Percentiles rank a stretch among this genome's conserved stretches.
Conservation (phyloP, 1,140 invertebrate species). For the Brachionus rotundiformis region DNA sequence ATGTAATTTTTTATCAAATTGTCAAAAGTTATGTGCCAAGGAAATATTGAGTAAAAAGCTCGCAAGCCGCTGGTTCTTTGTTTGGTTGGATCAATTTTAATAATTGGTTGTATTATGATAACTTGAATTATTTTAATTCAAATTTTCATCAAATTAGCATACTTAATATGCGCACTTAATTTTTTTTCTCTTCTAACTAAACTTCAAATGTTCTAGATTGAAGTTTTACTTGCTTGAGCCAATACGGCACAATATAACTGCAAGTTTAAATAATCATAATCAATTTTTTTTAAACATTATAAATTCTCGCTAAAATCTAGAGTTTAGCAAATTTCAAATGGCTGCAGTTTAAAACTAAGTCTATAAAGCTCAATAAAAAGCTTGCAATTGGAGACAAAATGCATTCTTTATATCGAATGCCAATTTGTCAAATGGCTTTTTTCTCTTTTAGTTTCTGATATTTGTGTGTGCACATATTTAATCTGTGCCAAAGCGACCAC, state of each 20-base stretch:
- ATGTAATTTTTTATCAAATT: too few relatives aligned
- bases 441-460: too few relatives aligned
- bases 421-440: neutral
- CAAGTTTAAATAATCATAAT: constrained; percentile 43
- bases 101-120: neutral
- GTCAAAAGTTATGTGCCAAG: too few relatives aligned
- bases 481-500: neutral
- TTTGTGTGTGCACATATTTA: constrained; percentile 27
- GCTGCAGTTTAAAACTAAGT: neutral
- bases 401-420: too few relatives aligned
- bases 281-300: constrained; percentile 23
- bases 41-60: neutral
- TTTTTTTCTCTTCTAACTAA: neutral
- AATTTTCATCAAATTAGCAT: constrained; percentile 43
- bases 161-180: neutral
- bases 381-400: neutral
- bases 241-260: neutral
- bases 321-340: constrained; percentile 9
- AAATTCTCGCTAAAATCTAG: neutral
- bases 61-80: neutral
- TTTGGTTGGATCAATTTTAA: neutral
- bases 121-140: neutral
- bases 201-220: neutral
- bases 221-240: constrained; percentile 13
- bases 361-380: neutral